Evolutionary conservation across 2,113 vertebrate species (phyloP).

Genomic region (Mugil cephalus): DNA sequence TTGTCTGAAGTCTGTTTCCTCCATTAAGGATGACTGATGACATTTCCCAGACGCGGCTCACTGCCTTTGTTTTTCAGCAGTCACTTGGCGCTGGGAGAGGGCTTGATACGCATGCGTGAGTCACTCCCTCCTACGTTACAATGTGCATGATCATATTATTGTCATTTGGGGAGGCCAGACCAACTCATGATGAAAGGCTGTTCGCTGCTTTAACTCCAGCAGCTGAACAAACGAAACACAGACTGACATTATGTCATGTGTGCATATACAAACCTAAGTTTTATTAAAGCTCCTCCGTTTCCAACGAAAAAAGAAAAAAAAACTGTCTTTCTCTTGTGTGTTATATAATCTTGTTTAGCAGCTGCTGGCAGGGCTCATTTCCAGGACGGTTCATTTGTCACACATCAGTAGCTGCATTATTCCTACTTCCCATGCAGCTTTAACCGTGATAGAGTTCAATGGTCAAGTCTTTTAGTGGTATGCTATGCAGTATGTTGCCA

Average conservation of each 20-base stretch:
- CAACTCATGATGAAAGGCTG: background rate
- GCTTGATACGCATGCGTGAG: conserved; percentile 79
- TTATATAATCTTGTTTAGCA: conserved; percentile 44
- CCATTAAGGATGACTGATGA: conserved; percentile 53
- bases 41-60: conserved; percentile 51
- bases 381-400: conserved; percentile 18
- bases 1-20: conserved; percentile 22
- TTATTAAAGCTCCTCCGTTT: background rate
- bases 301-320: background rate
- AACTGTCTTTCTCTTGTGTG: background rate
- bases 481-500: background rate
- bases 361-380: conserved; percentile 8
- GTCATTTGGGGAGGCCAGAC: conserved; percentile 13
- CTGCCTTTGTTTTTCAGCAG: conserved; percentile 79
- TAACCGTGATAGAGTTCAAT: background rate
- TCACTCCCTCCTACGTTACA: conserved; percentile 66
- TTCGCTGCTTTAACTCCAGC: conserved; percentile 13
- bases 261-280: background rate
- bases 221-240: conserved; percentile 3
- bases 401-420: conserved; percentile 16
- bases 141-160: conserved; percentile 35
- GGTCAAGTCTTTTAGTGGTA: background rate
- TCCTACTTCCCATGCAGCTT: background rate
- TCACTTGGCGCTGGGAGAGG: conserved; percentile 61
- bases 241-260: background rate